phyloP scores from a whole-genome alignment of 2,888 invertebrate species.

The Nysson spinosus region DNA sequence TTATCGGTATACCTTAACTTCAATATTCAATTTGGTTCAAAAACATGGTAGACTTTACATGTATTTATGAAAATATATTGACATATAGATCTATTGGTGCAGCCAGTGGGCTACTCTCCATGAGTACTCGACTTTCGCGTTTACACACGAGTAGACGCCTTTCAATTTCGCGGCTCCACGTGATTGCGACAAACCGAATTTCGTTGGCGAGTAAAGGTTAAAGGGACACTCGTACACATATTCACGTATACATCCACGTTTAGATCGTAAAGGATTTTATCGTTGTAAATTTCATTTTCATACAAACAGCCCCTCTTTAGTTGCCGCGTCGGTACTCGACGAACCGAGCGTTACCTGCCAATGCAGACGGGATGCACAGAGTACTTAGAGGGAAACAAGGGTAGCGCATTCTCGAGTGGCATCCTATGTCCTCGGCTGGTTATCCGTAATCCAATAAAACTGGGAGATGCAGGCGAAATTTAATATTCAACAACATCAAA shows the following conservation, averaged over 20 bases:
- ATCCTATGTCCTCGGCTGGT: conserved; percentile 63
- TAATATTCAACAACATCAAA: conserved; percentile 76
- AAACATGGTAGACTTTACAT: too few species aligned
- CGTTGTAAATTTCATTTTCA: conserved; percentile 75
- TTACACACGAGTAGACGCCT: conserved; percentile 12
- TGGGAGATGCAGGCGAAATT: conserved; percentile 72
- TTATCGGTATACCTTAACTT: too few species aligned
- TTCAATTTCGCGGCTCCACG: conserved; percentile 43
- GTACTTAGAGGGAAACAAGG: conserved; percentile 66
- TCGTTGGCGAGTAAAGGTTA: conserved; percentile 11
- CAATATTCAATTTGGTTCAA: too few species aligned
- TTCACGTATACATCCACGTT: conserved; percentile 10
- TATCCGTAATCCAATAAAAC: conserved; percentile 76
- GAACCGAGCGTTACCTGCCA: conserved; percentile 66
- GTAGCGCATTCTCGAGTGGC: conserved; percentile 58
- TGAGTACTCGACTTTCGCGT: conserved; percentile 44
- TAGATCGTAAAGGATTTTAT: conserved; percentile 69
- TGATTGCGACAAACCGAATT: conserved; percentile 47
- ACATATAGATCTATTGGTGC: conserved; percentile 30
- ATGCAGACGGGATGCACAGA: conserved; percentile 59
- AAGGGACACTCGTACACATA: conserved; percentile 1
- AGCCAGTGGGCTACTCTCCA: conserved; percentile 54
- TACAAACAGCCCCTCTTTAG: conserved; percentile 65
- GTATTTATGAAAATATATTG: too few species aligned
- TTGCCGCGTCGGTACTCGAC: conserved; percentile 51